Base-by-base conservation (phyloP, 2,113 vertebrate genomes). In the Lanius ludovicianus region DNA sequence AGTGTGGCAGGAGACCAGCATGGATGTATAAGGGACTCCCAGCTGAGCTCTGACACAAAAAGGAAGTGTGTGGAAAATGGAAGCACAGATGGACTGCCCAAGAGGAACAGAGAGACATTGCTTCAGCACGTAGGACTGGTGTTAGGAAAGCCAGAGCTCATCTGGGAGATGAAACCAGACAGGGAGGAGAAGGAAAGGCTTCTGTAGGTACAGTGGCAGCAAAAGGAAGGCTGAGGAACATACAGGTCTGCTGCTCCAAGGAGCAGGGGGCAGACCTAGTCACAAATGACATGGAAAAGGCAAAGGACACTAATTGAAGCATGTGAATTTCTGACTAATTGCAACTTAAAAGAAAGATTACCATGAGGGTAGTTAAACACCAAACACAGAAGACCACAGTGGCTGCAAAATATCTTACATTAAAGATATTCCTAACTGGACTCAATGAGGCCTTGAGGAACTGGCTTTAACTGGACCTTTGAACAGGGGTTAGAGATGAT, bases 171-270 rank as follows among this genome's bases (percentile, higher is more conserved):
- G 64, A 84, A 95, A 87, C 6, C 37, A 84, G 73, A 25, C 13
- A 77, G 46, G 35, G 30, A 52, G 19, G 28, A 39, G 62, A 82
- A 78, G 35, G 31, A 82, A 57, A 87, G 25, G 55, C 12, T 86
- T 70, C 68, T 69, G 41, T 19, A 80, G 35, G 68, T 52, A 41
- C 2, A 8, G 22, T 22, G 22, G n/a, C 50, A 87, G 67, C 42
- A 76, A 60, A 80, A 89, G 35, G 22, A 49, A 76, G 35, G 35
- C 15, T 84, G 68, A 91, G 53, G 19, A 76, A 53, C 49, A 65
- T 5, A 65, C 0, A 1, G 8, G 18, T 25, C 39, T 7, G 1
- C 31, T 64, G 55, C 37, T 55, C 16, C 25, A 31, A 9, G 31
- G 44, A 69, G 63, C 44, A 46, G 3, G 13, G 20, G 12, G 39